Conservation (phyloP, 1,140 invertebrate species). For the Meteorus sp. region DNA sequence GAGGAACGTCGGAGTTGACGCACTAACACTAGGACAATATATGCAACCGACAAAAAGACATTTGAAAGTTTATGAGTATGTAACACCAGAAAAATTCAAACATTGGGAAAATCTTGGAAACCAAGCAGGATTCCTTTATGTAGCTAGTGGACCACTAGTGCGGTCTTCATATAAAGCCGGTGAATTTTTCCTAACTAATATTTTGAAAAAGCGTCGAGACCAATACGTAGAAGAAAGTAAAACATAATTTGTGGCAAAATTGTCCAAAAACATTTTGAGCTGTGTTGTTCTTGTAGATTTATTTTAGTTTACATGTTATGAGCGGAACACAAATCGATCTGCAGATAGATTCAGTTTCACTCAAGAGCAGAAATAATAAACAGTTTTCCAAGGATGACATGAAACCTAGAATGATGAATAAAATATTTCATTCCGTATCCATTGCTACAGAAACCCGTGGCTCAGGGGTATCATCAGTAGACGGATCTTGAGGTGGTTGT, state of each 20-base stretch:
- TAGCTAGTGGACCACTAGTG: slow-evolving; percentile 95
- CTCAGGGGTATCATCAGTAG: slow-evolving; percentile 54
- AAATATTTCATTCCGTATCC: slow-evolving; percentile 65
- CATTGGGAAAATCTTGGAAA: slow-evolving; percentile 87
- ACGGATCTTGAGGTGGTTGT: slow-evolving; percentile 54
- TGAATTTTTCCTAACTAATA: slow-evolving; percentile 85
- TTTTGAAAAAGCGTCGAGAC: slow-evolving; percentile 64
- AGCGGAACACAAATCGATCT: slow-evolving; percentile 25
- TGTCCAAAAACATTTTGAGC: slow-evolving; percentile 12
- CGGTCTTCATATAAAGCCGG: slow-evolving; percentile 97
- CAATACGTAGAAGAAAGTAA: slow-evolving; percentile 22
- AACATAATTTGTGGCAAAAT: no score
- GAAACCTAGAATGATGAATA: no score
- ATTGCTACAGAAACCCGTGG: slow-evolving; percentile 60
- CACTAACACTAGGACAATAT: slow-evolving; percentile 96
- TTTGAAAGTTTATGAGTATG: slow-evolving; percentile 94
- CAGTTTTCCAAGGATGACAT: no score
- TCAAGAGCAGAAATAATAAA: no score
- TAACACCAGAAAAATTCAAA: slow-evolving; percentile 94
- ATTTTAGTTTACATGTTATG: slow-evolving; percentile 30
- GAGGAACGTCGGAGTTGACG: slow-evolving; percentile 81
- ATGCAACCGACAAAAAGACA: slow-evolving; percentile 99
- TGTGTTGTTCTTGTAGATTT: slow-evolving; percentile 21
- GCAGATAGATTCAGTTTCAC: slow-evolving; percentile 7
- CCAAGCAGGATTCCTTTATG: slow-evolving; percentile 92